Base-by-base conservation (phyloP, 2,113 vertebrate genomes). In the Abramis brama region DNA sequence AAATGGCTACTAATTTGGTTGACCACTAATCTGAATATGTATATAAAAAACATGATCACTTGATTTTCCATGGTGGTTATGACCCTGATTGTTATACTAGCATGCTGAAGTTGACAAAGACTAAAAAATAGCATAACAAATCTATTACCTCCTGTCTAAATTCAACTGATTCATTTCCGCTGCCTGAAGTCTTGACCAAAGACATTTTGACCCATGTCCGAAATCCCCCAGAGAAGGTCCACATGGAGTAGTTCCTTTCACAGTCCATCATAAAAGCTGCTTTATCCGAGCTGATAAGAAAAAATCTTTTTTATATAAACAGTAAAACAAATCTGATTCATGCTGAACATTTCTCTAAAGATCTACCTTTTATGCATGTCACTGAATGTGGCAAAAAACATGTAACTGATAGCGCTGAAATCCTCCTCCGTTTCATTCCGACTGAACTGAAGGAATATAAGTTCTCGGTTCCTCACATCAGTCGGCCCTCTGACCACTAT, bases 121-220 rank as follows among this genome's bases (percentile, higher is more conserved):
- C 25, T 10, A 9, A 27, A 39, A 59, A 6, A 30, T 76, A 66
- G 13, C 19, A 45, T 36, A 50, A 43, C 8, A 62, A 23, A 82
- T 57, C 19, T 23, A 23, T 91, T 88, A 97, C 97, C 97, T 99
- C 98, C 89, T 99, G 98, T 27, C 96, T 96, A 95, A 99, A 99
- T 90, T 98, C 97, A 15, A 98, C 94, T 0, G 96, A 94, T 77
- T 97, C 94, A 1, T 93, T 93, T 8, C 90, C 96, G 91, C 96
- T 95, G 77, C 97, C 97, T n/a, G 96, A 95, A 3, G 98, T 98
- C 92, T 93, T 95, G 89, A 99, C 96, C 84, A 99, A 91, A 55
- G 98, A 99, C 97, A 99, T 99, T 94, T 99, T 99, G 83, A 99
- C 96, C 98, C 97, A 99, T 27, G 98, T 99, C 59, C 97, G 96